Evolutionary conservation across 2,888 invertebrate species (phyloP), one percentile per base, ranked within the genome.

Genomic region (Mythimna impura): DNA sequence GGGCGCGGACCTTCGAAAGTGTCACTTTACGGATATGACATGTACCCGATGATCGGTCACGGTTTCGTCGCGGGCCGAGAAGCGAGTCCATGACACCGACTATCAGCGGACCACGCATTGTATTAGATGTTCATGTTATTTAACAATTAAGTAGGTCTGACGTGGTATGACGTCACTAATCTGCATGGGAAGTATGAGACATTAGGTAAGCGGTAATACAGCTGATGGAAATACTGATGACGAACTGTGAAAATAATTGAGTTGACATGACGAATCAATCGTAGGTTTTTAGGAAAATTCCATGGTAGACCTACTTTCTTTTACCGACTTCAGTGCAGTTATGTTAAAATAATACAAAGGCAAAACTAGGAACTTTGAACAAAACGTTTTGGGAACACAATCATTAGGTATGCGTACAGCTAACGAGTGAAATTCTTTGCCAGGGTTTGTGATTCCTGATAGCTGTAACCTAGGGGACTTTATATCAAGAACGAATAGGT

Each of bases 41-140:
- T 79, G 68, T 66, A 52, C 34, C 30, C 60, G 43, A 81, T 57
- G 50, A 81, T 86, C 79, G 64, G 73, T 79, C 84, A 66, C 55
- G 50, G 47, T 47, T 54, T 50, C 61, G 77, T 61, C 25, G 64
- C 36, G 6, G 58, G 22, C 61, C 22, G 52, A n/a, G 60, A 61
- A 17, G 36, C 22, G 17, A 25, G 43, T 36, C 69, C 67, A 17
- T 73, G 80, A 80, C 77, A 63, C 17, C 43, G 70, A 66, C 69
- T 55, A 22, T 12, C 58, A 66, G 52, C 25, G 54, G 22, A 66
- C 36, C 43, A 65, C 47, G 20, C 36, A 65, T 52, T 69, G 22
- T 57, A 25, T 22, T 60, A 34, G 30, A 34, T 20, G 9, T 20
- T 20, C 30, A 68, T 73, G 55, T 64, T 76, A 66, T 36, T 60